Percentiles rank a stretch among this genome's conserved stretches.
Evolutionary conservation across 2,797 vertebrate genomes (phyloP).

Genomic region (Semotilus atromaculatus): DNA sequence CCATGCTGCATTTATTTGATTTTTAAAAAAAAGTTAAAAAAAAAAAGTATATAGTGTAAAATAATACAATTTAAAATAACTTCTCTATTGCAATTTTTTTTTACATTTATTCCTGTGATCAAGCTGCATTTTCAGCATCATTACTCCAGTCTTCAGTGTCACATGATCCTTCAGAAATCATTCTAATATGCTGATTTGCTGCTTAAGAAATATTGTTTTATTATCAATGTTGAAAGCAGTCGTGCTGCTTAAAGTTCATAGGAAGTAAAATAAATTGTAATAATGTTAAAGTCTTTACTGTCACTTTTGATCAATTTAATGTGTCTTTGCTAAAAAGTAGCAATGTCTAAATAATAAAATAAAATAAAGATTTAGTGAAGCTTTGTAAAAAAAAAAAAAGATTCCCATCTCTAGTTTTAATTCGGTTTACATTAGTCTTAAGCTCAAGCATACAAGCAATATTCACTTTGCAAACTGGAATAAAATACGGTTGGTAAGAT

Average conservation of each 20-base stretch:
- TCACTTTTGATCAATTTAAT: not conserved
- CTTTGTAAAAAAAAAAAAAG: too few species aligned
- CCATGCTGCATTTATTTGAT: not conserved
- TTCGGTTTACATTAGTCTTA: not conserved
- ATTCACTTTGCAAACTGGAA: not conserved
- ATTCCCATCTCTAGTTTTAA: not conserved
- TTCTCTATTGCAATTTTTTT: too few species aligned
- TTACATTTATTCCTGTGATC: too few species aligned
- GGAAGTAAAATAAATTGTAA: not conserved
- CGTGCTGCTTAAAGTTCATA: not conserved
- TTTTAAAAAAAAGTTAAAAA: too few species aligned
- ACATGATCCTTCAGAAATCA: too few species aligned
- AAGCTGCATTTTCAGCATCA: too few species aligned
- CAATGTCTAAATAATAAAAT: not conserved
- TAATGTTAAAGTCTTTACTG: not conserved
- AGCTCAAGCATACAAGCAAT: not conserved
- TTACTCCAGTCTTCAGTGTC: too few species aligned
- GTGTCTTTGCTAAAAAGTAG: not conserved
- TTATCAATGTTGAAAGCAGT: not conserved
- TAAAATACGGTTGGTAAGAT: not conserved
- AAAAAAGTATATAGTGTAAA: too few species aligned
- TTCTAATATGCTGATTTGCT: not conserved
- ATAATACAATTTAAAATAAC: too few species aligned
- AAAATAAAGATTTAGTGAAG: not conserved
- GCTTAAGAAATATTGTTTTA: not conserved